Base-by-base conservation (phyloP, 2,113 vertebrate genomes). In the Cyprinodon brontotheroides region DNA sequence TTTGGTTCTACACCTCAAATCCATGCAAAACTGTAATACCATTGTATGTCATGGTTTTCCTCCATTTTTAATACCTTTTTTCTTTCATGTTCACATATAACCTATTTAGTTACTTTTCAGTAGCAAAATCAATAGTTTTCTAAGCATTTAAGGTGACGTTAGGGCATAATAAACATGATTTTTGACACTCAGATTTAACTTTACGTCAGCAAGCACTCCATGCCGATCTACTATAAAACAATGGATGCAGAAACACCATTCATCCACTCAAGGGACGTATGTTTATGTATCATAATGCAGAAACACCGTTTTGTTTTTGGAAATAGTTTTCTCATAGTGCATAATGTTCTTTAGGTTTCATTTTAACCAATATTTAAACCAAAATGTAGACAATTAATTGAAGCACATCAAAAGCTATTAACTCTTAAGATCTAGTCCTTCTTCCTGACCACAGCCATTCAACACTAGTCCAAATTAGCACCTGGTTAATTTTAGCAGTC, bases 401-500 rank as follows among this genome's bases (percentile, higher is more conserved):
- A 4, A 20, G 7, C 29, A 29, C 29, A 29, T n/a, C n/a, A n/a
- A n/a, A n/a, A n/a, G n/a, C n/a, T n/a, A n/a, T n/a, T n/a, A n/a
- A n/a, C n/a, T n/a, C 3, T 9, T 65, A 5, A 11, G 20, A 12
- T 45, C 47, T 13, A 38, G 12, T 71, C 50, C 47, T 78, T 45
- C 40, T 20, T 59, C 11, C 37, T 61, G 37, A 39, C 62, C 36
- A 7, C 36, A 60, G 50, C 67, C 70, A 63, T 40, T 68, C 74
- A 70, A 59, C 60, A 41, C 53, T 5, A 13, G 36, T 85, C 65
- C 61, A 80, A 85, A 72, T 91, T 90, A 87, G 78, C 90, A 88
- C 87, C 75, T 73, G 62, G 74, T 62, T 91, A 90, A 92, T 82
- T 92, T 92, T 92, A 88, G 89, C 83, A 65, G 64, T 60, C 63